Percentiles rank a stretch among this genome's conserved stretches.
Evolutionary conservation across 2,113 vertebrate species (phyloP).

Genomic region (Argyrosomus japonicus): DNA sequence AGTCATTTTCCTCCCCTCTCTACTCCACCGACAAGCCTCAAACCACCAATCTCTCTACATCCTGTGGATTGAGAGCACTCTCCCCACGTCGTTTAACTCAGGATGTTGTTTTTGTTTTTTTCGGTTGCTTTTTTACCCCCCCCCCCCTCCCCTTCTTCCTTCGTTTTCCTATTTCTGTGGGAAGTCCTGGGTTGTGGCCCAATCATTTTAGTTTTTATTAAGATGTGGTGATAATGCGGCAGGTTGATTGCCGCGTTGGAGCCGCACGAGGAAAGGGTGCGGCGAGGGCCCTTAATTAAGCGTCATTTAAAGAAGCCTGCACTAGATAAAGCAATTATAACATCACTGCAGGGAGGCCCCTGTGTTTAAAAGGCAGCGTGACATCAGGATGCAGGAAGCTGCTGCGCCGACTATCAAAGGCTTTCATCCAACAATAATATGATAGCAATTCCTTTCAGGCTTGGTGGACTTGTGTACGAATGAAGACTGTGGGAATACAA

Average conservation of each 20-base stretch:
- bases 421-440: conserved; percentile 51
- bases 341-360: conserved; percentile 52
- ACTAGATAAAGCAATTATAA: conserved; percentile 76
- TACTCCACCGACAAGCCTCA: conserved; percentile 39
- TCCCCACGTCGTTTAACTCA: conserved; percentile 56
- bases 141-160: conserved; percentile 2
- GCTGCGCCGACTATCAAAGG: conserved; percentile 2
- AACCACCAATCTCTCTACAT: conserved; percentile 63
- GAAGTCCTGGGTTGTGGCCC: conserved; percentile 73
- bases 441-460: conserved; percentile 24
- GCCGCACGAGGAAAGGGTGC: conserved; percentile 79
- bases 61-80: conserved; percentile 61
- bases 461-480: conserved; percentile 6
- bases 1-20: conserved; percentile 34
- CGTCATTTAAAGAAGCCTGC: conserved; percentile 66
- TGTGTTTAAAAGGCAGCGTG: conserved; percentile 37
- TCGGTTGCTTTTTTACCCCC: conserved; percentile 19
- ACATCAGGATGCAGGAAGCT: conserved; percentile 63
- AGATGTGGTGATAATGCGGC: conserved; percentile 74
- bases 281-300: conserved; percentile 70
- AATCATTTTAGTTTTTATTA: conserved; percentile 83
- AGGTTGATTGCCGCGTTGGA: conserved; percentile 74
- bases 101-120: conserved; percentile 73
- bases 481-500: conserved; percentile 17
- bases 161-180: conserved; percentile 59